These are phyloP conservation scores for Clytia hemisphaerica DNA, from an alignment of 30 jellyfish, hydroid and myxozoan species.

Conservation along the genomic window DNA sequence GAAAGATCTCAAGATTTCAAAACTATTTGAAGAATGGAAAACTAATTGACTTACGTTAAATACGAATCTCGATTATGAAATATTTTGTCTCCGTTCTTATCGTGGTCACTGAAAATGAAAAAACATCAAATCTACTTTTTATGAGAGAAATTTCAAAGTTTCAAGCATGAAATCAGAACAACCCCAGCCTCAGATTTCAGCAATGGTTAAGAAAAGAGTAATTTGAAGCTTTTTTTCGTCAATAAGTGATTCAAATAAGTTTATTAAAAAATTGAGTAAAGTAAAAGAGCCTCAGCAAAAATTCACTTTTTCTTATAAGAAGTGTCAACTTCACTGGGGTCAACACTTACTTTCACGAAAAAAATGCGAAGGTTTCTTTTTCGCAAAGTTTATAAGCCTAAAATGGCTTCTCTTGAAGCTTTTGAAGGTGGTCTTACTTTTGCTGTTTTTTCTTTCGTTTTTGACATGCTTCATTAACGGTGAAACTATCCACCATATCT, in stretches of 20 bases:
- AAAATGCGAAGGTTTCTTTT: background rate
- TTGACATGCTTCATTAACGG: slow-evolving; percentile 38
- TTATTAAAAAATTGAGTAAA: too few species aligned
- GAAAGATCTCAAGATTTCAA: background rate
- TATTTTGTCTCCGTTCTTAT: slow-evolving; percentile 56
- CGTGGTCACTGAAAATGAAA: slow-evolving; percentile 33
- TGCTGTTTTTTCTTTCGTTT: slow-evolving; percentile 16
- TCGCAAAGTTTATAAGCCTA: background rate
- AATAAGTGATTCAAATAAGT: too few species aligned
- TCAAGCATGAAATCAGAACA: background rate
- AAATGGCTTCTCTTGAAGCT: background rate
- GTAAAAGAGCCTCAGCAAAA: too few species aligned
- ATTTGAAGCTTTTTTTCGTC: too few species aligned
- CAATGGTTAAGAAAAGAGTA: too few species aligned
- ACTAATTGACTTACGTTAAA: slow-evolving; percentile 50
- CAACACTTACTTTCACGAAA: too few species aligned
- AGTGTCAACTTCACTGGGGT: too few species aligned
- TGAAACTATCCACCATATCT: slow-evolving; percentile 46
- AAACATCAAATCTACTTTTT: background rate
- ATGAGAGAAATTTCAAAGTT: background rate
- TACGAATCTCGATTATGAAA: slow-evolving; percentile 64
- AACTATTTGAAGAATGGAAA: background rate
- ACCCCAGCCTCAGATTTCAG: too few species aligned
- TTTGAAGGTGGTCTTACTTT: slow-evolving; percentile 7
- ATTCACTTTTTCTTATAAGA: too few species aligned